Base-by-base conservation (phyloP, 1,140 invertebrate genomes). In the Cydia pomonella region DNA sequence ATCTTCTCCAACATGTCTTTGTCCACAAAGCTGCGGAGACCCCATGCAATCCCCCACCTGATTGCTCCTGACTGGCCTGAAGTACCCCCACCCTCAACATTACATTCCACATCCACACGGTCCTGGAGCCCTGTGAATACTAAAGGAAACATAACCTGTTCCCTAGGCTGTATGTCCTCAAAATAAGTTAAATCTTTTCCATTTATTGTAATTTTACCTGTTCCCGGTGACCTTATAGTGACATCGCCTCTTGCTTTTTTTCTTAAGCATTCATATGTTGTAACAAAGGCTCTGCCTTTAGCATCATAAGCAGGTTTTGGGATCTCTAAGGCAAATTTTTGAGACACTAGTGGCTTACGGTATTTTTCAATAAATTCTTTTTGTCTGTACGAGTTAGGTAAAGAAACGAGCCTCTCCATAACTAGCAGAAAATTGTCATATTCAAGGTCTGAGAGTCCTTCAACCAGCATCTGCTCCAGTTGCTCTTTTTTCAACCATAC, bases 131-230 rank as follows among this genome's bases (percentile, higher is more conserved):
- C 94, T 74, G 95, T 95, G 83, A 99, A 97, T 79, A 97, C 94
- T 63, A 99, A 93, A 5, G 98, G 98, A 88, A 97, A 98, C 76
- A 99, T 88, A 18, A 99, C 81, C 94, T 97, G 96, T 90, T 97
- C 97, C 79, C 96, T 95, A 59, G 94, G 87, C 84, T 97, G 95
- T 12, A 95, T 87, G 79, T 95, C 90, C 38, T 93, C 82, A 86
- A 98, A 98, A 85, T 97, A 98, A 1, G 93, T 93, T n/a, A 98
- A 94, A 81, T 95, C 95, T 81, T 96, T 80, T 18, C 95, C 96
- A 93, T 99, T 98, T 62, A 99, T 97, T 25, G 89, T 95, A 74
- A 99, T 95, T 84, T 96, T 94, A 13, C 98, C 98, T 44, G 96
- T 95, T 18, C 98, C 98, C 72, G 97, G 96, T 9, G 94, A 95